Percentiles rank a stretch among this genome's conserved stretches.
phyloP scores from a whole-genome alignment of 2,797 vertebrate species.

The Threskiornis aethiopicus region DNA sequence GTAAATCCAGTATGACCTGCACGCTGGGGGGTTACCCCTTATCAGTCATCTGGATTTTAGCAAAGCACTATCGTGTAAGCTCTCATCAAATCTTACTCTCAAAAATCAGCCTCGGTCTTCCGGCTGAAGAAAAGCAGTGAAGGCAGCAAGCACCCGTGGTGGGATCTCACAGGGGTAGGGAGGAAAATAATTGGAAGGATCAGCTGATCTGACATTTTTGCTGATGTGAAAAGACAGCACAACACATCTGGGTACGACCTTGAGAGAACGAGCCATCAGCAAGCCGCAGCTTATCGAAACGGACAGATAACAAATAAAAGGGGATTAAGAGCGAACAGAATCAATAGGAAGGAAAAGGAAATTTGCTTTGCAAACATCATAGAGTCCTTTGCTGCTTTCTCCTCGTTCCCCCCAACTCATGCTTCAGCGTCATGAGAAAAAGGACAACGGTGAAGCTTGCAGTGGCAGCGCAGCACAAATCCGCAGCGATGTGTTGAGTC shows the following conservation, averaged over 20 bases:
- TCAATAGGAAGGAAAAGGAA: background rate
- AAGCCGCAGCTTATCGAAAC: background rate
- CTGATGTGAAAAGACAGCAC: conserved; percentile 22
- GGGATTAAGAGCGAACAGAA: background rate
- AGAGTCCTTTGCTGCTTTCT: background rate
- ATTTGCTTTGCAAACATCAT: conserved; percentile 10
- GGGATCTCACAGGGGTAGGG: background rate
- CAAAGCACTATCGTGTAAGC: background rate
- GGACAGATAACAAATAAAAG: conserved; percentile 18
- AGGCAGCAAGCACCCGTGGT: fast-evolving
- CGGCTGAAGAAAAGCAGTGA: background rate
- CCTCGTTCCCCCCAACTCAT: fast-evolving
- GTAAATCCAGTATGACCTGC: background rate
- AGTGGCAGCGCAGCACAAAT: background rate
- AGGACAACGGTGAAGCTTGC: background rate
- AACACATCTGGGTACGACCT: background rate
- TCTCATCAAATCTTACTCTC: background rate
- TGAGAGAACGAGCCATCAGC: background rate
- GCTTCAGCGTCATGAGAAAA: background rate
- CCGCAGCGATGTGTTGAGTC: background rate
- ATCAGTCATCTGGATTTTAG: background rate
- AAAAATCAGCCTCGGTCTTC: background rate
- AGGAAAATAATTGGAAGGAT: background rate
- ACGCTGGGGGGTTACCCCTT: background rate
- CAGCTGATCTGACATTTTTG: background rate